These are phyloP conservation scores for Catharus bicknelli DNA, from an alignment of 2,113 vertebrate genomes.

Conservation along the genomic window DNA sequence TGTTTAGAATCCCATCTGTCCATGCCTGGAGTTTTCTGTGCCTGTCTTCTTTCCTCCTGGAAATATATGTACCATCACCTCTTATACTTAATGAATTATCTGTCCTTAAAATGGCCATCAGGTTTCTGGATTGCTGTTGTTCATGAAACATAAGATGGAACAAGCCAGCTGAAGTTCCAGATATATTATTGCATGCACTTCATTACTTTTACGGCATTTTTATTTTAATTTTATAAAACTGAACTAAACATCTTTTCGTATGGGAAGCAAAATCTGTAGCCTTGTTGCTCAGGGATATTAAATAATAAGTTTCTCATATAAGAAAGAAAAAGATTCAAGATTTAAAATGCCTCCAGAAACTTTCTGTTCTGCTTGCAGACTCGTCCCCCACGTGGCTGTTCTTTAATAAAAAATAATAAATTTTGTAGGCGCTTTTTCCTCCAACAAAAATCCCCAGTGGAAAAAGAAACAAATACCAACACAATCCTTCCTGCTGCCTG, in stretches of 20 bases:
- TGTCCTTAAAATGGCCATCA: neutral
- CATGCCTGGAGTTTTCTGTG: neutral
- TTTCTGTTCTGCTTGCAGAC: neutral
- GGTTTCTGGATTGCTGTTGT: neutral
- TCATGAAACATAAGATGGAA: neutral
- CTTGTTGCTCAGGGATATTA: neutral
- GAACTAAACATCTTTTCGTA: neutral
- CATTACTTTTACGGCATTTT: neutral
- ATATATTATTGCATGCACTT: neutral
- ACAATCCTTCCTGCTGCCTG: neutral
- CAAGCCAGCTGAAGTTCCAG: neutral
- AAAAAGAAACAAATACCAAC: conserved; percentile 10
- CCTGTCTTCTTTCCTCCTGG: neutral
- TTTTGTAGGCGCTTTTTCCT: neutral
- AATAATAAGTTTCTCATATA: conserved; percentile 5
- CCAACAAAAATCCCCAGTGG: neutral
- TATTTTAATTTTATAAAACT: neutral
- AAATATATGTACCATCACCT: neutral
- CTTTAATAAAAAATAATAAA: conserved; percentile 37
- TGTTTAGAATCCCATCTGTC: neutral
- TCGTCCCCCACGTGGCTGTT: neutral
- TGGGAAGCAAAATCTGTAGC: neutral
- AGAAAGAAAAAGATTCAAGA: neutral
- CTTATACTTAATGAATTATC: neutral
- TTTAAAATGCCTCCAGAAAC: conserved; percentile 38